Base-by-base conservation (phyloP, 2,888 invertebrate genomes). In the Drosophila fungiperda region DNA sequence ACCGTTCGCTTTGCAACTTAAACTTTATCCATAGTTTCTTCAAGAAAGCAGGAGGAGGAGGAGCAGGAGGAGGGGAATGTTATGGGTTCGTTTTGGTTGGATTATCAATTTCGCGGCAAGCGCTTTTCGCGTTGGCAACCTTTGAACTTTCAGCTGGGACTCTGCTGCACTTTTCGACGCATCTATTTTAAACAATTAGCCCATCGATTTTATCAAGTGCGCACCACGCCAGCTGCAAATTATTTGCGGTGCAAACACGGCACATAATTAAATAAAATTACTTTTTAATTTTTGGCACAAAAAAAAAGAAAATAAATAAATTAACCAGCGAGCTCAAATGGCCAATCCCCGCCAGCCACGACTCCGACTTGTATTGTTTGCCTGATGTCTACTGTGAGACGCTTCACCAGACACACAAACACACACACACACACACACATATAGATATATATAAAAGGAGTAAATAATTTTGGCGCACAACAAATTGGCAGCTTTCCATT, bases 201-300 rank as follows among this genome's bases (percentile, higher is more conserved):
- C 59, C 74, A 76, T 80, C 68, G 83, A 81, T 81, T 77, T 83
- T 80, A 80, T 79, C 66, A 68, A 84, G 72, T 73, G 82, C 69
- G 12, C 7, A 20, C 20, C 20, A 45, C 15, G 23, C 7, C 72
- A 33, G 53, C 77, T 82, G 86, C 85, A 73, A 85, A 89, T 87
- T 85, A 77, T 73, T 68, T 48, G 57, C 48, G 48, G 33, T 32
- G 80, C 70, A 68, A 66, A 62, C 69, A 63, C 63, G 60, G 72
- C 63, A 78, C 71, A 85, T 90, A 83, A 86, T 89, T 89, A 73
- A 90, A 74, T 72, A 73, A 73, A 89, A 89, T 83, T 89, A 83
- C 90, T 61, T 64, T 82, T 76, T 83, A 90, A 81, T 83, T 90
- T 80, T 75, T 79, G 69, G 66, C 73, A 55, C 55, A 73, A 29